phyloP scores from a whole-genome alignment of 2,888 invertebrate genomes.

The Drosophila mettleri region DNA sequence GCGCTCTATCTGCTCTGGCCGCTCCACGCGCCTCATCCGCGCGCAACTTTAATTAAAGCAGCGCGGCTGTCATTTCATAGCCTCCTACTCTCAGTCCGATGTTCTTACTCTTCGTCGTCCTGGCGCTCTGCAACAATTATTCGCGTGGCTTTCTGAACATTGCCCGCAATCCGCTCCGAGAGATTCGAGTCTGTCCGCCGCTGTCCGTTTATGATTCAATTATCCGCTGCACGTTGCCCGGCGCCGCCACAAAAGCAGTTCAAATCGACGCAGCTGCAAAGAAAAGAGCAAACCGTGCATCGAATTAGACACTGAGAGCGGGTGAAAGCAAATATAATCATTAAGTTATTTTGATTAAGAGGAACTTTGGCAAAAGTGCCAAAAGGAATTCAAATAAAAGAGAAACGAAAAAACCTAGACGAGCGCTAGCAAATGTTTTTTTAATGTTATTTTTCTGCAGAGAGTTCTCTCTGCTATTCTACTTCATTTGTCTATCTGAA shows the following conservation, averaged over 20 bases:
- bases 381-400: constrained; percentile 45
- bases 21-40: constrained; percentile 61
- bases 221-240: constrained; percentile 51
- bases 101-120: constrained; percentile 1
- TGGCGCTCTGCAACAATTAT: constrained; percentile 67
- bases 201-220: constrained; percentile 65
- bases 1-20: constrained; percentile 11
- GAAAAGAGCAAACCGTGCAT: constrained; percentile 17
- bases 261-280: constrained; percentile 58
- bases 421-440: constrained; percentile 40
- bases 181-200: constrained; percentile 38
- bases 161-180: constrained; percentile 56
- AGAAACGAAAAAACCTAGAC: background rate
- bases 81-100: constrained; percentile 24
- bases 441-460: constrained; percentile 44
- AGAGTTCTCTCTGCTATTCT: constrained; percentile 5
- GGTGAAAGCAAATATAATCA: constrained; percentile 74
- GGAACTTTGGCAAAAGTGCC: constrained; percentile 71
- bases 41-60: constrained; percentile 76
- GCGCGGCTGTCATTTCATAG: constrained; percentile 76
- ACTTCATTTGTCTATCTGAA: constrained; percentile 7
- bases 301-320: constrained; percentile 55
- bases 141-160: constrained; percentile 79
- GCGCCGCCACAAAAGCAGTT: constrained; percentile 66
- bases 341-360: constrained; percentile 80